phyloP scores from a whole-genome alignment of 2,888 invertebrate genomes.

The Drosophila anceps region DNA sequence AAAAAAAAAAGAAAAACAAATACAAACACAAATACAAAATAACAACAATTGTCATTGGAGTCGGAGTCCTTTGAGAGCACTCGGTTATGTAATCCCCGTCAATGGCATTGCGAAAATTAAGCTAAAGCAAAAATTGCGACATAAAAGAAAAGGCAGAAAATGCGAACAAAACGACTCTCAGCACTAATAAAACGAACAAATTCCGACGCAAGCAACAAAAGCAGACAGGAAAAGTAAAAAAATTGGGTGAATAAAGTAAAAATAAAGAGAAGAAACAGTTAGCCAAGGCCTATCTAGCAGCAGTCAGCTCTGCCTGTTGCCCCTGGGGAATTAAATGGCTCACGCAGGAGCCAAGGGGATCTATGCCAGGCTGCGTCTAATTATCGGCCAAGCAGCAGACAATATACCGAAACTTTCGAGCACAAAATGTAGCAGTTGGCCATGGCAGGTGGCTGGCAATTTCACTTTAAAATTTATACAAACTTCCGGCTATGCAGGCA shows the following conservation, averaged over 20 bases:
- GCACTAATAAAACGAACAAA: conserved; percentile 45
- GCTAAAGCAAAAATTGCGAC: conserved; percentile 42
- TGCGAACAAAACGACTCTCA: conserved; percentile 40
- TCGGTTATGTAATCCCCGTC: conserved; percentile 49
- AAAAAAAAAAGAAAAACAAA: conserved; percentile 16
- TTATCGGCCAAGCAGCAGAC: conserved; percentile 47
- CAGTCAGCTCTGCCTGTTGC: conserved; percentile 18
- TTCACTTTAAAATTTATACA: conserved; percentile 40
- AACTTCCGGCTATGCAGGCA: background rate
- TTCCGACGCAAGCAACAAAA: conserved; percentile 20
- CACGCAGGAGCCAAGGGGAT: background rate
- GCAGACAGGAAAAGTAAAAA: conserved; percentile 4
- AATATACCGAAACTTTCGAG: conserved; percentile 39
- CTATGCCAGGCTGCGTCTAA: conserved; percentile 29
- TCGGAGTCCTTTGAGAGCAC: conserved; percentile 41
- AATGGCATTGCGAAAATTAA: conserved; percentile 57
- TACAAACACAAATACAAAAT: background rate
- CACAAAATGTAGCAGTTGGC: conserved; percentile 30
- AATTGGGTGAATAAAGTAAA: conserved; percentile 7
- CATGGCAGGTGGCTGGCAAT: conserved; percentile 29
- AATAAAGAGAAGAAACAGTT: conserved; percentile 3
- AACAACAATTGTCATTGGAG: conserved; percentile 20
- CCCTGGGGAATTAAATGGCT: conserved; percentile 61
- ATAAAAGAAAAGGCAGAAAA: conserved; percentile 48
- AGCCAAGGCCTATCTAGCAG: conserved; percentile 15